Evolutionary conservation across 1,140 invertebrate species (phyloP).

Genomic region (Anastatus disparis): DNA sequence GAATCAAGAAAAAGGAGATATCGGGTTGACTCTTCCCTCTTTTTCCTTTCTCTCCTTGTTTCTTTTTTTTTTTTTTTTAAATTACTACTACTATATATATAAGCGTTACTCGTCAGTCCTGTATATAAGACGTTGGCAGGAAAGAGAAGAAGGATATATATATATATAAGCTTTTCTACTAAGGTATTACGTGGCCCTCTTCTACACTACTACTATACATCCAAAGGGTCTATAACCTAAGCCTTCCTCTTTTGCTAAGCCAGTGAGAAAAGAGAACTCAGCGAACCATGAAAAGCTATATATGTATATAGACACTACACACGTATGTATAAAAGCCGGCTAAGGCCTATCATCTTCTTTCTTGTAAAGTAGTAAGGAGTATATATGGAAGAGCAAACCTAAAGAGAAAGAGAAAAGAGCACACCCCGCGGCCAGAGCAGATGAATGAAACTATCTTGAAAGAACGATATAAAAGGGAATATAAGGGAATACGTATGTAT

Average conservation of each 20-base stretch:
- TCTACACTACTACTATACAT: too few species aligned
- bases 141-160: neutral
- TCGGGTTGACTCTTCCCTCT: neutral
- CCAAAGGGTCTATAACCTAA: conserved; percentile 55
- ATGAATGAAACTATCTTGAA: conserved; percentile 30
- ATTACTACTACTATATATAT: too few species aligned
- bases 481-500: too few species aligned
- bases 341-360: conserved; percentile 28
- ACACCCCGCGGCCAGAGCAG: conserved; percentile 9
- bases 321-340: neutral
- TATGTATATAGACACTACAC: neutral
- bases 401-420: neutral
- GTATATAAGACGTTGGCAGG: neutral
- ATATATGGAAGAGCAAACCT: neutral
- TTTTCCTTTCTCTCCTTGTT: neutral
- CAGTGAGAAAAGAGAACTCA: conserved; percentile 35
- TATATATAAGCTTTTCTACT: too few species aligned
- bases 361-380: neutral
- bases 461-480: neutral
- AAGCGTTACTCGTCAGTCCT: neutral
- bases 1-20: too few species aligned
- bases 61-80: too few species aligned
- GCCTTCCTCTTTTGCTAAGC: too few species aligned
- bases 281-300: conserved; percentile 39
- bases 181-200: conserved; percentile 40